Percentiles rank a stretch among this genome's conserved stretches.
These are phyloP conservation scores for Bugulina stolonifera DNA, from an alignment of 2,888 invertebrate genomes.

Conservation along the genomic window DNA sequence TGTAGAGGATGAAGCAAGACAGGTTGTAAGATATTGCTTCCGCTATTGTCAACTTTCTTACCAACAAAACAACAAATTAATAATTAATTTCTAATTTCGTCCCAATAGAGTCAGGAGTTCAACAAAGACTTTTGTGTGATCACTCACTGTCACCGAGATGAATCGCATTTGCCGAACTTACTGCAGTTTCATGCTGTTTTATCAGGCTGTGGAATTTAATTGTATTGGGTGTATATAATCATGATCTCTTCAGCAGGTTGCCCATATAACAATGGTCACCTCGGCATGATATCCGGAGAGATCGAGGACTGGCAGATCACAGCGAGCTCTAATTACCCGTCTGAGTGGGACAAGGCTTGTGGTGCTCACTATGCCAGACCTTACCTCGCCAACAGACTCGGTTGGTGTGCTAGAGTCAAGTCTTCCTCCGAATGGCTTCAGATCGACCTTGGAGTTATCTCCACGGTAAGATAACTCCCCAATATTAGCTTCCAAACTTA, in stretches of 20 bases:
- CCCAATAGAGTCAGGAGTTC: no score
- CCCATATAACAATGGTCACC: slow-evolving; percentile 28
- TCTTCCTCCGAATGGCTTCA: slow-evolving; percentile 50
- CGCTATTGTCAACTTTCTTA: no score
- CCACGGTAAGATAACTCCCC: slow-evolving; percentile 26
- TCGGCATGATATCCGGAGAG: slow-evolving; percentile 56
- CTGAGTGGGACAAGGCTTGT: slow-evolving; percentile 49
- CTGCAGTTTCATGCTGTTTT: no score
- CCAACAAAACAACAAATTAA: no score
- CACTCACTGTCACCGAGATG: no score
- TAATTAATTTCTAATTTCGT: no score
- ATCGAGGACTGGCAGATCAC: slow-evolving; percentile 58
- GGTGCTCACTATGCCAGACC: slow-evolving; percentile 47
- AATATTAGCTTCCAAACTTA: no score
- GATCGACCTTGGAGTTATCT: slow-evolving; percentile 45
- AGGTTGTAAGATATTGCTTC: no score
- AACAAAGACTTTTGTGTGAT: no score
- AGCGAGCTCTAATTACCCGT: slow-evolving; percentile 54
- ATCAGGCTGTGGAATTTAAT: no score
- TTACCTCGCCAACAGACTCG: slow-evolving; percentile 42
- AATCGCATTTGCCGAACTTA: no score
- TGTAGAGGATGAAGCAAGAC: no score
- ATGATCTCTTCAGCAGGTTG: neutral
- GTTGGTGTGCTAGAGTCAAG: slow-evolving; percentile 50
- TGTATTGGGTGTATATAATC: neutral